Conservation (phyloP, 2,888 invertebrate genomes). For the Linnaemya tessellans region DNA sequence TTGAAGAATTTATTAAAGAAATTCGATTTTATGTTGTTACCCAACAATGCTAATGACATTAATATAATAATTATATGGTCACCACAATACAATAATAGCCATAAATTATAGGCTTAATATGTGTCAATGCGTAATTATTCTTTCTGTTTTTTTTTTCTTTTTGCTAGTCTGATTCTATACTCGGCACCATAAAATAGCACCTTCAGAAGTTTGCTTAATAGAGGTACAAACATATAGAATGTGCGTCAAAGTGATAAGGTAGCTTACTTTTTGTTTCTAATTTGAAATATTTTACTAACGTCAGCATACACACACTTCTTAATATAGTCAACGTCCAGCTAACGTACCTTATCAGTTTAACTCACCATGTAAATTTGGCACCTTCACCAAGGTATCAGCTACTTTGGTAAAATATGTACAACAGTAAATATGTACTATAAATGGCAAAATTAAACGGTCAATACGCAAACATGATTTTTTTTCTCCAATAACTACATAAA, state of each 20-base stretch:
- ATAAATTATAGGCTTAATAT: conserved; percentile 32
- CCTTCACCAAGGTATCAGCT: conserved; percentile 8
- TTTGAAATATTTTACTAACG: neutral
- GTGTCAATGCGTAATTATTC: conserved; percentile 25
- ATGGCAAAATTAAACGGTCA: conserved; percentile 37
- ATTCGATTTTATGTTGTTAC: conserved; percentile 2
- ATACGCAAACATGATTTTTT: conserved; percentile 8
- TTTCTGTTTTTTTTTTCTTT: conserved; percentile 1
- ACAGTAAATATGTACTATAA: neutral
- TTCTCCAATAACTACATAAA: neutral
- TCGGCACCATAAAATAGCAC: neutral
- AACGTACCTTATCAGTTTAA: neutral
- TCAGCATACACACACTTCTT: neutral
- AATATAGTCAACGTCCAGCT: too few species aligned
- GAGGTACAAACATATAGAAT: neutral
- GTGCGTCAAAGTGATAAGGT: neutral
- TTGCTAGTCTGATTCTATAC: neutral
- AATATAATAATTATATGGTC: conserved; percentile 23
- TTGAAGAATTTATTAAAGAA: conserved; percentile 54
- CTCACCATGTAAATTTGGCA: neutral
- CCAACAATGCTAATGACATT: neutral
- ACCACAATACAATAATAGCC: conserved; percentile 1
- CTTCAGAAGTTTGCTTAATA: neutral
- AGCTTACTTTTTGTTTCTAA: neutral
- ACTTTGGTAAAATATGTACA: neutral